These are phyloP conservation scores for Propithecus perrieri DNA, from an alignment of 2,797 vertebrate species.

Conservation along the genomic window DNA sequence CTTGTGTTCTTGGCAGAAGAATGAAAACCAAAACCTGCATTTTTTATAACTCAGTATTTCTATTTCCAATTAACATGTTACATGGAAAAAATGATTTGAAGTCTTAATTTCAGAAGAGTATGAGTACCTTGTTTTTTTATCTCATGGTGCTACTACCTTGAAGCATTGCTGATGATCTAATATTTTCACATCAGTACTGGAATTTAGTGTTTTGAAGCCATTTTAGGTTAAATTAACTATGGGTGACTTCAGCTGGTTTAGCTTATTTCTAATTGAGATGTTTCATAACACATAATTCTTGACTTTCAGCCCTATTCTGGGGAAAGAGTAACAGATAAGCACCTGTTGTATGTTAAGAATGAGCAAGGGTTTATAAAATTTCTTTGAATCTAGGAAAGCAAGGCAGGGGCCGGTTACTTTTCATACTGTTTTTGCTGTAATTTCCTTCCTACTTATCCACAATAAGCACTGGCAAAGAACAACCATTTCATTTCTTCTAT, in stretches of 20 bases:
- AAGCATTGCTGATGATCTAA: not conserved
- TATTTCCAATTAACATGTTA: not conserved
- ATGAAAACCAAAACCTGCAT: not conserved
- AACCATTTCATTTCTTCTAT: not conserved
- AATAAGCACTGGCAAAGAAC: not conserved
- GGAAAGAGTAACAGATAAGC: not conserved
- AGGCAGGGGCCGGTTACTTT: not conserved
- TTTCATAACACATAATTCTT: not conserved
- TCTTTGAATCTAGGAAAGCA: not conserved
- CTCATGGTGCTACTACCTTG: not conserved
- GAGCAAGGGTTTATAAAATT: not conserved
- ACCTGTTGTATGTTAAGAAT: conserved; percentile 21
- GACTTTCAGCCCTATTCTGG: not conserved
- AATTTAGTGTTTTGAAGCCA: conserved; percentile 35
- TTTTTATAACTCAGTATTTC: not conserved
- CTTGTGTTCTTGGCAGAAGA: not conserved
- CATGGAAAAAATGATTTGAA: not conserved
- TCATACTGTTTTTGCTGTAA: not conserved
- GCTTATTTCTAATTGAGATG: not conserved
- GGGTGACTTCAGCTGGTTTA: not conserved
- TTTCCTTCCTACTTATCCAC: not conserved
- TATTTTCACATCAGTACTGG: not conserved
- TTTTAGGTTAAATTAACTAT: not conserved
- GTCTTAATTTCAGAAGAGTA: not conserved
- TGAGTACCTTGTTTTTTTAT: not conserved